These are phyloP conservation scores for Hesperophylax magnus DNA, from an alignment of 1,140 invertebrate genomes.

Conservation along the genomic window DNA sequence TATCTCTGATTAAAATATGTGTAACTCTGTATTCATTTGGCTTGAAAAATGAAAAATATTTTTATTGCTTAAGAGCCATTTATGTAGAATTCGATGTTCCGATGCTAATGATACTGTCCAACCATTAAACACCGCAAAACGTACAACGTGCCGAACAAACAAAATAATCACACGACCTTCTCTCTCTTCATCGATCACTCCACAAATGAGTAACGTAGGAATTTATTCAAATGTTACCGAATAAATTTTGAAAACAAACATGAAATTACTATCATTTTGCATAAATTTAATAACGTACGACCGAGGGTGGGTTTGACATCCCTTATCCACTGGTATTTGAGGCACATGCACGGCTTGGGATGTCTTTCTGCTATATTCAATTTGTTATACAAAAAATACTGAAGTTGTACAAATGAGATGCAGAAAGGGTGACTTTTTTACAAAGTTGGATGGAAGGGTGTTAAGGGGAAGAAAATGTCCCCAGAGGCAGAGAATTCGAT, in stretches of 20 bases:
- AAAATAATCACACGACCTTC: no score
- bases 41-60: no score
- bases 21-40: no score
- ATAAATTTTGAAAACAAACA: neutral
- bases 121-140: no score
- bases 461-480: neutral
- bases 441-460: conserved; percentile 7
- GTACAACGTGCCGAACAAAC: no score
- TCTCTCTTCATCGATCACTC: no score
- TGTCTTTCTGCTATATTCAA: conserved; percentile 15
- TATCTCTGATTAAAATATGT: no score
- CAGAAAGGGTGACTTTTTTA: conserved; percentile 10
- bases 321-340: conserved; percentile 1
- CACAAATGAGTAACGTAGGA: no score
- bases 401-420: conserved; percentile 27
- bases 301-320: neutral
- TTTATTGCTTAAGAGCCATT: no score
- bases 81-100: no score
- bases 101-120: no score
- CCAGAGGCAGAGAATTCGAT: neutral
- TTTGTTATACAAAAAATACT: conserved; percentile 21
- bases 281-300: neutral
- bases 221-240: no score
- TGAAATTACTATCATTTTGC: neutral
- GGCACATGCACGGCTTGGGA: neutral